These are phyloP conservation scores for Lycaena phlaeas DNA, from an alignment of 2,888 invertebrate genomes.

Conservation along the genomic window DNA sequence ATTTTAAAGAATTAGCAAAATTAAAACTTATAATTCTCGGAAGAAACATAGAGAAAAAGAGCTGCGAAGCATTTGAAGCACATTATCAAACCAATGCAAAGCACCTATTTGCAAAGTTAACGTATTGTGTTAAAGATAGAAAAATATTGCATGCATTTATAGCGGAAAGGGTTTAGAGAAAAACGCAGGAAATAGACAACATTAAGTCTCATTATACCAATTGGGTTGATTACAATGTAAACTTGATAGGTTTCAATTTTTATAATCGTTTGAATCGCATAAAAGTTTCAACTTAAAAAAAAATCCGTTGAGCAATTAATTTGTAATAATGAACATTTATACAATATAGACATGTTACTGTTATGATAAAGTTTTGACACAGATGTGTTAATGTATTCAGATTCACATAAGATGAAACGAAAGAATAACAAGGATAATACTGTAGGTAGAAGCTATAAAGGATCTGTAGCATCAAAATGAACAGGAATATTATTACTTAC, in stretches of 20 bases:
- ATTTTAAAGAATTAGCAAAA: constrained; percentile 25
- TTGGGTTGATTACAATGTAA: constrained; percentile 12
- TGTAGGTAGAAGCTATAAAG: too few species aligned
- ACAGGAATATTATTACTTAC: too few species aligned
- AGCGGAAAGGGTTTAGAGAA: constrained; percentile 46
- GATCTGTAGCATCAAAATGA: too few species aligned
- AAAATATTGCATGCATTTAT: constrained; percentile 44
- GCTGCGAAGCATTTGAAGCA: constrained; percentile 45
- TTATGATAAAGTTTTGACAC: too few species aligned
- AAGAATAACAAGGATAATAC: too few species aligned
- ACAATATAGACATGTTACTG: too few species aligned
- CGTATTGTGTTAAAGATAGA: constrained; percentile 19
- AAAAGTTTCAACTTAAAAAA: too few species aligned
- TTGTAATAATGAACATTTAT: too few species aligned
- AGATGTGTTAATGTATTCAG: too few species aligned
- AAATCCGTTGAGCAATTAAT: too few species aligned
- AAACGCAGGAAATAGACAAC: constrained; percentile 60
- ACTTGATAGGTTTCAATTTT: constrained; percentile 27
- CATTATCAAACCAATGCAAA: constrained; percentile 45
- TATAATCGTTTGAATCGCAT: constrained; percentile 47
- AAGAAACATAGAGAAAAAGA: constrained; percentile 29
- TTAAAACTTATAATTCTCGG: constrained; percentile 20
- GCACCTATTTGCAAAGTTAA: constrained; percentile 37
- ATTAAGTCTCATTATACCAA: constrained; percentile 39
- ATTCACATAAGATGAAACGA: too few species aligned